These are phyloP conservation scores for Leptatherina wallacei DNA, from an alignment of 2,797 vertebrate species.

Conservation along the genomic window DNA sequence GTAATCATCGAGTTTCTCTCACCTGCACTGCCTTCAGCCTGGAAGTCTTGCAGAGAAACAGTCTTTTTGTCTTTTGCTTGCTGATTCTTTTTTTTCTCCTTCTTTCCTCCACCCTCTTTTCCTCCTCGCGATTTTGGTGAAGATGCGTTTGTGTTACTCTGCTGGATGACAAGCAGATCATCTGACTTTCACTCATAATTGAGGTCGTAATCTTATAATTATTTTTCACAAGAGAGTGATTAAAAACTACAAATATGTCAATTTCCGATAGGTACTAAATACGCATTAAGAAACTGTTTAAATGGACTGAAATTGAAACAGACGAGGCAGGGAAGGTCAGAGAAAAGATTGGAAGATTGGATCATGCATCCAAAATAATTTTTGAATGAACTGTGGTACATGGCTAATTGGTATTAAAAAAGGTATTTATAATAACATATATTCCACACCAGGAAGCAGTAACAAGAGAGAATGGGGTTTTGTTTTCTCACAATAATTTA, in stretches of 20 bases:
- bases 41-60: conserved; percentile 94
- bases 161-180: conserved; percentile 69
- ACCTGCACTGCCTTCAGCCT: conserved; percentile 85
- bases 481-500: neutral
- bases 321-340: neutral
- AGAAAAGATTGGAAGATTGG: neutral
- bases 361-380: neutral
- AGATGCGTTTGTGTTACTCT: conserved; percentile 79
- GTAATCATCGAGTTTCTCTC: neutral
- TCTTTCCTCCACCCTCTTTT: conserved; percentile 88
- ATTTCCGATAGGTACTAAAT: neutral
- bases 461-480: neutral
- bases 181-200: neutral
- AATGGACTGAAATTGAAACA: neutral
- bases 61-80: conserved; percentile 94
- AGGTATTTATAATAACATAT: neutral
- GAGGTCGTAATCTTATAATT: neutral
- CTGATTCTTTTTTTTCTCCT: conserved; percentile 92
- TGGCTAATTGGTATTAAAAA: neutral
- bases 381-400: neutral
- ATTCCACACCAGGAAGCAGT: neutral
- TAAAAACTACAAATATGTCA: too few species aligned
- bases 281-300: neutral
- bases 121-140: conserved; percentile 87
- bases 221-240: neutral